Conservation (phyloP, 2,888 invertebrate genomes). For the Calliphora vomitoria region DNA sequence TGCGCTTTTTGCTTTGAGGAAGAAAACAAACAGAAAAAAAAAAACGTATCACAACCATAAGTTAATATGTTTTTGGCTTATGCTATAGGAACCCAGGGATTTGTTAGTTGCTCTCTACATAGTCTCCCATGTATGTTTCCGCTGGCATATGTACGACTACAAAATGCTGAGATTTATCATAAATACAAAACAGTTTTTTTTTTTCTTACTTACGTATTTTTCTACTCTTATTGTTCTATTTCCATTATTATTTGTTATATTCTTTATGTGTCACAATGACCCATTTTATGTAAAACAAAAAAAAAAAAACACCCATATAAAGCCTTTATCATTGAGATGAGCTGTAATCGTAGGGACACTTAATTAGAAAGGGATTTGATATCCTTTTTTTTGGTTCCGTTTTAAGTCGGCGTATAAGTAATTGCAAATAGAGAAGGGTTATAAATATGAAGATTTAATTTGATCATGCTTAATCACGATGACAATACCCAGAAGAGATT, state of each 20-base stretch:
- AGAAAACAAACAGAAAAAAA: background rate
- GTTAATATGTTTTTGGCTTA: constrained; percentile 66
- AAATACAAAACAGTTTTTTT: constrained; percentile 12
- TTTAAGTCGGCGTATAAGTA: background rate
- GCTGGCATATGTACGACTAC: constrained; percentile 20
- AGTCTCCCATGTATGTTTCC: constrained; percentile 39
- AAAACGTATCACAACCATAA: constrained; percentile 51
- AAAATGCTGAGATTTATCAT: constrained; percentile 67
- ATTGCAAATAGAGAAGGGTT: background rate
- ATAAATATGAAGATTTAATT: too few species aligned
- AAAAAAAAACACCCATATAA: constrained; percentile 17
- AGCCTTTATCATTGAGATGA: constrained; percentile 42
- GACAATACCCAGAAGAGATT: too few species aligned
- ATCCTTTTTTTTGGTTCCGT: background rate
- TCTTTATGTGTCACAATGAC: constrained; percentile 14
- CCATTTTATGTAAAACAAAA: constrained; percentile 8
- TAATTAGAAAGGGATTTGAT: constrained; percentile 49
- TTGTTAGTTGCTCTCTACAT: constrained; percentile 42
- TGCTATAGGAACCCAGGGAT: constrained; percentile 57
- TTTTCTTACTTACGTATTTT: background rate
- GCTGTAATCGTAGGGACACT: constrained; percentile 10
- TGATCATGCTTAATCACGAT: too few species aligned
- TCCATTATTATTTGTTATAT: constrained; percentile 49
- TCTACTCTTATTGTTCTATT: constrained; percentile 26
- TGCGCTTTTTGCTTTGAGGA: constrained; percentile 25